phyloP scores from a whole-genome alignment of 1,140 invertebrate genomes.

The Octopus sinensis region DNA sequence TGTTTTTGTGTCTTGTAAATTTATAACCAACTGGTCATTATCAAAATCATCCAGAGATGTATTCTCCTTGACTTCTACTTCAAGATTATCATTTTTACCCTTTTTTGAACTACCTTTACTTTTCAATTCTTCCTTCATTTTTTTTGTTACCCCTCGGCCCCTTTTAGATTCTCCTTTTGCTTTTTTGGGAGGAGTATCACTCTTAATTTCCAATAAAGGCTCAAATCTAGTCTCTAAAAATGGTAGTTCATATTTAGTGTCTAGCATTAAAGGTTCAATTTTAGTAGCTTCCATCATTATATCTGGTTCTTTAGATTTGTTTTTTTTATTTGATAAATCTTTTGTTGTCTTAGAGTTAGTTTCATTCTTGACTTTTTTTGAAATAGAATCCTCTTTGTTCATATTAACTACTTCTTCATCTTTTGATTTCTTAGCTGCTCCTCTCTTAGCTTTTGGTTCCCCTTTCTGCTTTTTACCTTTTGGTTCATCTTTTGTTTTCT shows the following conservation, averaged over 20 bases:
- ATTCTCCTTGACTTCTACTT: not conserved
- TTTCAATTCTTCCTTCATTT: not conserved
- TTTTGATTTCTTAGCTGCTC: not conserved
- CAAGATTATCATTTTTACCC: not conserved
- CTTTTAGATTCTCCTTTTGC: not conserved
- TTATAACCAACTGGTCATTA: too few species aligned
- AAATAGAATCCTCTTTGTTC: not conserved
- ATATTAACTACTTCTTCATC: not conserved
- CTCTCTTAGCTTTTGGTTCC: not conserved
- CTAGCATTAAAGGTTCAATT: not conserved
- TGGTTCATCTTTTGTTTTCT: not conserved
- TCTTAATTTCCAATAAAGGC: not conserved
- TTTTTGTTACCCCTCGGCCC: not conserved
- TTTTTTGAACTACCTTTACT: not conserved
- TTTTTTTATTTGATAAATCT: not conserved
- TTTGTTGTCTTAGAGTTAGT: not conserved
- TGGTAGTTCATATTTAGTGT: not conserved
- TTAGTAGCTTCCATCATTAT: not conserved
- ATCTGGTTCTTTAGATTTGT: not conserved
- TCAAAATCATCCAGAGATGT: not conserved
- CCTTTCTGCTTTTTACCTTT: not conserved
- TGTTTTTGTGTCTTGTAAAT: too few species aligned
- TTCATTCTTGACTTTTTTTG: not conserved
- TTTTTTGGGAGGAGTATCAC: not conserved
- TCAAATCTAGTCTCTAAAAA: conserved; percentile 10